These are phyloP conservation scores for Troilus luridus DNA, from an alignment of 2,888 invertebrate genomes.

Conservation along the genomic window DNA sequence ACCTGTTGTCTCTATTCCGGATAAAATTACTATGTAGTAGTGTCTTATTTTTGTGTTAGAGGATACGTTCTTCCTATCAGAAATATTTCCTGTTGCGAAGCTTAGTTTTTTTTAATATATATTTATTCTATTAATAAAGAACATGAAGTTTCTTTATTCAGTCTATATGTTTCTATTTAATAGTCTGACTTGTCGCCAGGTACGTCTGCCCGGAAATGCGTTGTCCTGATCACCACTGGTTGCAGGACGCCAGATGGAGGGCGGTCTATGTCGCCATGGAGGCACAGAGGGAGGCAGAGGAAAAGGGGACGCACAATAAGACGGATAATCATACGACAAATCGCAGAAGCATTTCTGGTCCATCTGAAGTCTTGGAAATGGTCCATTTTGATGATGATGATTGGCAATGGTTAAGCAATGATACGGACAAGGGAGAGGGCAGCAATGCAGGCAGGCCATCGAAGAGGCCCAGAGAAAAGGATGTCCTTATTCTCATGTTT, in stretches of 20 bases:
- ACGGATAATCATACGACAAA: too few relatives aligned
- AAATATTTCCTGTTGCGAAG: too few relatives aligned
- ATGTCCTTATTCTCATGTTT: background rate
- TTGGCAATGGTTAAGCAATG: background rate
- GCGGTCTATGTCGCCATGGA: background rate
- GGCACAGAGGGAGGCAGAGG: too few relatives aligned
- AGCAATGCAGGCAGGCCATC: background rate
- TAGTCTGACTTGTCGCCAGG: background rate
- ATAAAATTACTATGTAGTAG: too few relatives aligned
- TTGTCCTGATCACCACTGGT: slow-evolving; percentile 47
- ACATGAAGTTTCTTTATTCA: too few relatives aligned
- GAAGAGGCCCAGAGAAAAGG: background rate
- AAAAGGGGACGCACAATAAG: background rate
- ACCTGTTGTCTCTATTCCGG: too few relatives aligned
- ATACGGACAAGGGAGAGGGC: background rate
- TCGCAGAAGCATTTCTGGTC: background rate
- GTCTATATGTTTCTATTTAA: background rate
- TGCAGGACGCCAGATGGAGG: slow-evolving; percentile 39
- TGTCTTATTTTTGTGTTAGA: too few relatives aligned
- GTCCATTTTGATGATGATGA: background rate
- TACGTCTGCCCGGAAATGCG: slow-evolving; percentile 31
- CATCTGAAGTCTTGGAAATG: background rate
- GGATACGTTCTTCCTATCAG: too few relatives aligned
- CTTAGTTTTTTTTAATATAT: too few relatives aligned
- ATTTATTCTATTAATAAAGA: too few relatives aligned